These are phyloP conservation scores for Ctenosaura bakeri DNA, from an alignment of 2,797 vertebrate species.

Conservation along the genomic window DNA sequence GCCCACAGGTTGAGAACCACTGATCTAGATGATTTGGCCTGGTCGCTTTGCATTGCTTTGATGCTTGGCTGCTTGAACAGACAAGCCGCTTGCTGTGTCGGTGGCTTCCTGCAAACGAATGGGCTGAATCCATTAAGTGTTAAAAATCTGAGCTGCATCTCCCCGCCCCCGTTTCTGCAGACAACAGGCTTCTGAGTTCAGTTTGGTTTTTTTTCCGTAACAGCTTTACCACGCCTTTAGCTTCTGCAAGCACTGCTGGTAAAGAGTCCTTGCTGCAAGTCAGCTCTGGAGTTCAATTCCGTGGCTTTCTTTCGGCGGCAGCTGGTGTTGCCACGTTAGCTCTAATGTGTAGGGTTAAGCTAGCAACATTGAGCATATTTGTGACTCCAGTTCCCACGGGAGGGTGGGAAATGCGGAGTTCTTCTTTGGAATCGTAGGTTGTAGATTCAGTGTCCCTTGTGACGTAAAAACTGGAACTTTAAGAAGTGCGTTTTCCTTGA, in stretches of 20 bases:
- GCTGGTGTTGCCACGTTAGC: background rate
- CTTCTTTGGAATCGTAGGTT: too few relatives aligned
- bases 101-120: background rate
- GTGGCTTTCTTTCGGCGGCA: background rate
- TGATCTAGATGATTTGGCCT: background rate
- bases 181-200: background rate
- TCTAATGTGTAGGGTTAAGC: background rate
- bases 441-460: too few relatives aligned
- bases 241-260: background rate
- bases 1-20: too few relatives aligned
- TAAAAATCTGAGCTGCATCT: background rate
- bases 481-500: too few relatives aligned
- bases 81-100: background rate
- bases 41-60: constrained; percentile 16
- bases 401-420: background rate
- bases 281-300: background rate
- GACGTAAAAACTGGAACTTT: too few relatives aligned
- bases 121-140: background rate
- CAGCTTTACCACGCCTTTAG: background rate
- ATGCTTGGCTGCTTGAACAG: background rate
- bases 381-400: background rate
- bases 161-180: background rate
- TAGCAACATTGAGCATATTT: background rate
- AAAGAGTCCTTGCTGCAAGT: background rate
- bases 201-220: rapidly evolving